Evolutionary conservation across 2,888 invertebrate species (phyloP).

Genomic region (Ecliptopera silaceata): DNA sequence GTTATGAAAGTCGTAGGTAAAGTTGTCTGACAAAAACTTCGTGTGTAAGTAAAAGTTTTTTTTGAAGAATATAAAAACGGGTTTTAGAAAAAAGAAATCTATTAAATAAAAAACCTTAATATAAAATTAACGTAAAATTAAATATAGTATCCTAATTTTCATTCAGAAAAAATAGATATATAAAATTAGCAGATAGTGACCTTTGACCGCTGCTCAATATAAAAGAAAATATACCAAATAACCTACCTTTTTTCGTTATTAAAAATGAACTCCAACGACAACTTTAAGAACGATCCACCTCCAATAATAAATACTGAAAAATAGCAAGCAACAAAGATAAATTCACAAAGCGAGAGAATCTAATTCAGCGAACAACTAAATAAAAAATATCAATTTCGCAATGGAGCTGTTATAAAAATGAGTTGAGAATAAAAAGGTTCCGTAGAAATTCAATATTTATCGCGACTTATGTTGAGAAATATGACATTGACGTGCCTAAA

Average conservation of each 20-base stretch:
- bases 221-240: too few relatives aligned
- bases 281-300: conserved; percentile 3
- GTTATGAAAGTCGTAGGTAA: not conserved
- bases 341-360: conserved; percentile 34
- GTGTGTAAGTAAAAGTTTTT: too few relatives aligned
- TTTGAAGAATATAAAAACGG: too few relatives aligned
- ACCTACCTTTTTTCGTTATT: too few relatives aligned
- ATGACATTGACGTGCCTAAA: conserved; percentile 16
- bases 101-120: too few relatives aligned
- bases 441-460: conserved; percentile 53
- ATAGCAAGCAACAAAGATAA: conserved; percentile 19
- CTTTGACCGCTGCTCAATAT: too few relatives aligned
- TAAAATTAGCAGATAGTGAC: too few relatives aligned
- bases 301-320: conserved; percentile 20
- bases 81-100: too few relatives aligned
- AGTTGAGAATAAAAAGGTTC: conserved; percentile 47
- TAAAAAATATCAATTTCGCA: conserved; percentile 42
- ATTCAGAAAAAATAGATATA: too few relatives aligned
- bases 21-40: too few relatives aligned
- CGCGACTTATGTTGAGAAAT: conserved; percentile 37
- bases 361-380: conserved; percentile 39
- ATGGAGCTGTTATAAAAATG: conserved; percentile 47
- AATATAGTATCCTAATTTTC: too few relatives aligned
- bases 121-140: too few relatives aligned
- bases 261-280: not conserved